A percentile compares a stretch with the other conserved stretches of the same genome.
Evolutionary conservation across 2,113 vertebrate genomes (phyloP).

Genomic region (Tupaia tana): DNA sequence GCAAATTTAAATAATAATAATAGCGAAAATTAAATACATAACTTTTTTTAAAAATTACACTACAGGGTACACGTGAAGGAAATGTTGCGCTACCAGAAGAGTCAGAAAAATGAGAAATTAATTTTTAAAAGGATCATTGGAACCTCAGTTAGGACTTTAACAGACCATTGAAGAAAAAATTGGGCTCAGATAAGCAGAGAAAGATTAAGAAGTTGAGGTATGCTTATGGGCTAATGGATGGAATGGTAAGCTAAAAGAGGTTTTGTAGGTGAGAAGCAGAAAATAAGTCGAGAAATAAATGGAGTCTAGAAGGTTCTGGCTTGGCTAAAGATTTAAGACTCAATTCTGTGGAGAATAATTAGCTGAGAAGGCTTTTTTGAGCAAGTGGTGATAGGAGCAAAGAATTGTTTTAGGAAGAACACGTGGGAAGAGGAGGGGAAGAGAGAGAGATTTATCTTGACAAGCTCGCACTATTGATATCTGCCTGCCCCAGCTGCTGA

Average conservation of each 20-base stretch:
- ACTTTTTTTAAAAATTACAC: neutral
- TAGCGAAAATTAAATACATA: too few species aligned
- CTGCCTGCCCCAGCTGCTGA: too few species aligned
- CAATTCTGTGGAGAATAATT: neutral
- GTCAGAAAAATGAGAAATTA: neutral
- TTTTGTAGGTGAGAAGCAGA: neutral
- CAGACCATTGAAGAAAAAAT: neutral
- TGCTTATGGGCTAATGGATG: neutral
- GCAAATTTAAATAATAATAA: too few species aligned
- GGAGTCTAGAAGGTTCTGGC: neutral
- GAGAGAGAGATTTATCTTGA: too few species aligned
- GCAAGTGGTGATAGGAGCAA: neutral
- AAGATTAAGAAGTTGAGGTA: neutral
- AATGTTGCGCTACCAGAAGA: neutral
- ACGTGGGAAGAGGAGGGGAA: too few species aligned
- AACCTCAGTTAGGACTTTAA: slow-evolving; percentile 24
- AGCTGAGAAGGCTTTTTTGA: neutral
- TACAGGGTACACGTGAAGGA: neutral
- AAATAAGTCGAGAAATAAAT: neutral
- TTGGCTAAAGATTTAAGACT: neutral
- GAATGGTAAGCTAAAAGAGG: neutral
- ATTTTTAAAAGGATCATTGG: neutral
- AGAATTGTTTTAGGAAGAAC: neutral
- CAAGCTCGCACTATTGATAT: too few species aligned
- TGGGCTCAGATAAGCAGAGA: neutral